These are phyloP conservation scores for Drosophila willistoni DNA, from an alignment of 1,140 invertebrate species.

Conservation along the genomic window DNA sequence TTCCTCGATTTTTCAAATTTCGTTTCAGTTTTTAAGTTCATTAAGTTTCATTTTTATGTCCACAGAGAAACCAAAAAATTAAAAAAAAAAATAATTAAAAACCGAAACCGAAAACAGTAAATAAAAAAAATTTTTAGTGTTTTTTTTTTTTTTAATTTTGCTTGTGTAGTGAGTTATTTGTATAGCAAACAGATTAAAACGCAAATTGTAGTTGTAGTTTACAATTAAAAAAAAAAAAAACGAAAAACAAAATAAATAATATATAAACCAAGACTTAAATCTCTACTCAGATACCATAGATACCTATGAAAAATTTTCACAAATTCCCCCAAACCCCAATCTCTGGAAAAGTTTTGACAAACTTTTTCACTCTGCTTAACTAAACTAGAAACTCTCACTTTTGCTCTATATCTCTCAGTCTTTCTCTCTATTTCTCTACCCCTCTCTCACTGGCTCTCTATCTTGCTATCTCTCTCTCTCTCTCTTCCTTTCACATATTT, in stretches of 20 bases:
- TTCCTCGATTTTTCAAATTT: conserved; percentile 4
- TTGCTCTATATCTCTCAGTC: conserved; percentile 33
- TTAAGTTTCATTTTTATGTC: conserved; percentile 7
- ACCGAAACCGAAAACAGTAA: not conserved
- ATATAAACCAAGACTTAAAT: conserved; percentile 13
- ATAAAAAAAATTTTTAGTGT: conserved; percentile 29
- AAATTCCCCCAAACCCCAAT: not conserved
- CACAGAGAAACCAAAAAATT: conserved; percentile 21
- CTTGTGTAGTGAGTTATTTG: conserved; percentile 61
- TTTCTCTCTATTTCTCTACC: conserved; percentile 4
- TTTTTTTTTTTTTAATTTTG: conserved; percentile 50
- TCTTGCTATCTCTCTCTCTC: conserved; percentile 21
- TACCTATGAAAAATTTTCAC: not conserved
- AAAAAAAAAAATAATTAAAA: not conserved
- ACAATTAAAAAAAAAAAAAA: conserved; percentile 31
- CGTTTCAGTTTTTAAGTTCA: conserved; percentile 17
- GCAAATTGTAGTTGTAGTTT: conserved; percentile 59
- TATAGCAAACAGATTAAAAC: conserved; percentile 54
- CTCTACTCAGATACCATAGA: conserved; percentile 17
- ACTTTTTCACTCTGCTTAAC: conserved; percentile 14
- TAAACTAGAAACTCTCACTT: conserved; percentile 26
- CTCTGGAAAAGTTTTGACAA: conserved; percentile 4
- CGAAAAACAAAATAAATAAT: conserved; percentile 5
- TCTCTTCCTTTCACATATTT: conserved; percentile 26
- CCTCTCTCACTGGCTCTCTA: conserved; percentile 12